Conservation (phyloP, 2,888 invertebrate species). For the Erynnis tages region DNA sequence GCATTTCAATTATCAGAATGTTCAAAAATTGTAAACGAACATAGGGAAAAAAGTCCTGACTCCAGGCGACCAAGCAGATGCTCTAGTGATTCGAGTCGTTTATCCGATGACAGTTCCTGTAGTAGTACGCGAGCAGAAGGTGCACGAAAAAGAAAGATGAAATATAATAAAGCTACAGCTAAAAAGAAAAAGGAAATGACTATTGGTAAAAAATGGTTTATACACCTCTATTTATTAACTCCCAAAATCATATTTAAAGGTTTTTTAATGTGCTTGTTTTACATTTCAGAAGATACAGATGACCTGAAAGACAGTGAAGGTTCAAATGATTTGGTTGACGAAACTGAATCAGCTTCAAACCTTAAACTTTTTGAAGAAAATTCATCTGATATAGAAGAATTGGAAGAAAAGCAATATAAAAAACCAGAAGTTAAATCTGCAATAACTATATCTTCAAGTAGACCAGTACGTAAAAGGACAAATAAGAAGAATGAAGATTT, state of each 20-base stretch:
- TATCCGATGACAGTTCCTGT: conserved; percentile 72
- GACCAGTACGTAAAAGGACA: conserved; percentile 84
- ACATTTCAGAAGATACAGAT: conserved; percentile 52
- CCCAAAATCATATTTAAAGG: conserved; percentile 24
- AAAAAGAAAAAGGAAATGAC: conserved; percentile 53
- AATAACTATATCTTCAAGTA: conserved; percentile 57
- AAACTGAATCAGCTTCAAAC: conserved; percentile 49
- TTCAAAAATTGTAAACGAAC: conserved; percentile 48
- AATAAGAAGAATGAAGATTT: conserved; percentile 86
- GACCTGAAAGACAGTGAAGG: conserved; percentile 43
- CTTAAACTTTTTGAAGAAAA: conserved; percentile 68
- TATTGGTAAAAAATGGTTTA: conserved; percentile 30
- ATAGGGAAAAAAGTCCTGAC: conserved; percentile 54
- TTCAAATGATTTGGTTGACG: conserved; percentile 40
- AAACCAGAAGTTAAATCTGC: conserved; percentile 37
- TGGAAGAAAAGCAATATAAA: conserved; percentile 56
- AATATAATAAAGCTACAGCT: conserved; percentile 42
- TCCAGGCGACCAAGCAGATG: conserved; percentile 69
- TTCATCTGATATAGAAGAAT: conserved; percentile 71
- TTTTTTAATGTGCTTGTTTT: not conserved
- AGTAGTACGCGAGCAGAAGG: conserved; percentile 58
- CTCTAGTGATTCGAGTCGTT: conserved; percentile 70
- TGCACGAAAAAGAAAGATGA: conserved; percentile 60
- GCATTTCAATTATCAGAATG: conserved; percentile 58
- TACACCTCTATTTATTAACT: not conserved